Conservation (phyloP, 2,888 invertebrate genomes). For the Melanargia galathea region DNA sequence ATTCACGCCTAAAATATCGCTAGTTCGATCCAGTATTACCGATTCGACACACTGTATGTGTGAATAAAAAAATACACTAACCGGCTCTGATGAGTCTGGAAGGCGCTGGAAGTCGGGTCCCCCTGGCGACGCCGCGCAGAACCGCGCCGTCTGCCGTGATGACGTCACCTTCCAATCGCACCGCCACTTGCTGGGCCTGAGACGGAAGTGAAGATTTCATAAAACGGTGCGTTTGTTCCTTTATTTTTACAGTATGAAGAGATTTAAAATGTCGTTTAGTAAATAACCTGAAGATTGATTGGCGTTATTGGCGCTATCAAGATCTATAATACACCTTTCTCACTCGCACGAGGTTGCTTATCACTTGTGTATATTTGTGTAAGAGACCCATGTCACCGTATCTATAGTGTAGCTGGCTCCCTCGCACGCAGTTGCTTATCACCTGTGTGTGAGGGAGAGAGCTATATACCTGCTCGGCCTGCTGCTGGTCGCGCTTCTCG, state of each 20-base stretch:
- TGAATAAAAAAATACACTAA: too few relatives aligned
- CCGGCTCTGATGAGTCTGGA: conserved; percentile 41
- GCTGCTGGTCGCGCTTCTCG: conserved; percentile 93
- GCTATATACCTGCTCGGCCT: not conserved
- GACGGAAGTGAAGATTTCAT: too few relatives aligned
- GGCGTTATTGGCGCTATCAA: too few relatives aligned
- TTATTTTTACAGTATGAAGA: too few relatives aligned
- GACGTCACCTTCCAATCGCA: conserved; percentile 97
- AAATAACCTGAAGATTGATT: too few relatives aligned
- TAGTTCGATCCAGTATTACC: too few relatives aligned
- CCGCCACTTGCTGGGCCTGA: conserved; percentile 96
- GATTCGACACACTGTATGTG: too few relatives aligned
- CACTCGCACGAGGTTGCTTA: not conserved
- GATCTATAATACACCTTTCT: not conserved
- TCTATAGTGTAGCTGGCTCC: not conserved
- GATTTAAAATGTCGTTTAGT: too few relatives aligned
- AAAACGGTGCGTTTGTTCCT: too few relatives aligned
- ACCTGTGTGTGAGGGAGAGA: not conserved
- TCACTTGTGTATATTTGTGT: not conserved
- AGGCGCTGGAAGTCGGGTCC: conserved; percentile 68
- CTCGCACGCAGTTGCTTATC: not conserved
- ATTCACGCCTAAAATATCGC: too few relatives aligned
- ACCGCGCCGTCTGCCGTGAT: conserved; percentile 97
- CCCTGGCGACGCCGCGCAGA: conserved; percentile 85
- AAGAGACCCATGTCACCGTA: not conserved